phyloP scores from a whole-genome alignment of 2,797 vertebrate genomes.

The Aselliscus stoliczkanus region DNA sequence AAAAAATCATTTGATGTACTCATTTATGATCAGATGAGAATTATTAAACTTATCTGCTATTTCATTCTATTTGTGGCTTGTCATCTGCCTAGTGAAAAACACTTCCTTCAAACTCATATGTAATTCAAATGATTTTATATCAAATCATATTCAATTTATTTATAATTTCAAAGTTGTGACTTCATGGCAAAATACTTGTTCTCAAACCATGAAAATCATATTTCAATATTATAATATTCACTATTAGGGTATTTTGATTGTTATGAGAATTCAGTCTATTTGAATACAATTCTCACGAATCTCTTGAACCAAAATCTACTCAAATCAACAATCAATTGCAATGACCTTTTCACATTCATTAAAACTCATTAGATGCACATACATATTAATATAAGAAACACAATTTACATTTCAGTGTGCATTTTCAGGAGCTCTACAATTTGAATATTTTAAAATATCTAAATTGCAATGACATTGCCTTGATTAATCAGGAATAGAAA shows the following conservation, averaged over 20 bases:
- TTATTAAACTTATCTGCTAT: background rate
- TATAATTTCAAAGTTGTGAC: background rate
- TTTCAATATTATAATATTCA: background rate
- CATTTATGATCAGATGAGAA: background rate
- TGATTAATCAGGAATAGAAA: background rate
- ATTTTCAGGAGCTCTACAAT: background rate
- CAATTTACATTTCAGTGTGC: background rate
- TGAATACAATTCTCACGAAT: background rate
- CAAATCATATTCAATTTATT: background rate
- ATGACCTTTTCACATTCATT: slow-evolving; percentile 18
- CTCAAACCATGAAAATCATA: background rate
- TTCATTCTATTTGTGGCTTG: background rate
- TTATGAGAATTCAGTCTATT: background rate
- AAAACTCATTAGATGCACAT: slow-evolving; percentile 25
- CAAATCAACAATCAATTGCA: slow-evolving; percentile 20
- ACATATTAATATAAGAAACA: slow-evolving; percentile 4
- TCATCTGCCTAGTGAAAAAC: background rate
- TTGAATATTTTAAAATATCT: background rate
- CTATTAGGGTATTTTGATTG: background rate
- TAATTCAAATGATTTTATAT: background rate
- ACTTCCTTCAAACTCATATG: background rate
- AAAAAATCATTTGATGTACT: background rate
- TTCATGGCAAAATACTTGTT: background rate
- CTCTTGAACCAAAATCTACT: background rate
- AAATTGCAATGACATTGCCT: background rate